Evolutionary conservation across 2,113 vertebrate genomes (phyloP).

Genomic region (Clinocottus analis): DNA sequence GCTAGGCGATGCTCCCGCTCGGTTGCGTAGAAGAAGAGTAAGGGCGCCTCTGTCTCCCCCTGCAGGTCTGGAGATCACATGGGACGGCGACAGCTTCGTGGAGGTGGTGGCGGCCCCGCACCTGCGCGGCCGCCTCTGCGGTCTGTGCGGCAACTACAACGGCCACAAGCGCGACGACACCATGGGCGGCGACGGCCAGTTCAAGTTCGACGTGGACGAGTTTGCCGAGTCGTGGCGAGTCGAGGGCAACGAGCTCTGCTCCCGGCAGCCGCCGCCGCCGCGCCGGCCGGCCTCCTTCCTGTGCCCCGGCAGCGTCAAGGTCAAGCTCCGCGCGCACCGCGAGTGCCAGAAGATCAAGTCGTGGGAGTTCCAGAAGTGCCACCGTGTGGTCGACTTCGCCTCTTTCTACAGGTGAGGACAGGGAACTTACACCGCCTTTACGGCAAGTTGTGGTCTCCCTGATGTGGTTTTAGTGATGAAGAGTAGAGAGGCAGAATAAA

Average conservation of each 20-base stretch:
- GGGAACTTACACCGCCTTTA: too few species aligned
- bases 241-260: constrained; percentile 93
- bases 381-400: constrained; percentile 90
- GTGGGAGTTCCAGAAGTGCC: constrained; percentile 96
- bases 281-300: constrained; percentile 87
- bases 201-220: constrained; percentile 97
- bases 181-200: constrained; percentile 92
- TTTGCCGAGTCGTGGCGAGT: constrained; percentile 97
- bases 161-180: constrained; percentile 95
- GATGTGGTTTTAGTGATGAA: too few species aligned
- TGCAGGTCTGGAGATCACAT: constrained; percentile 95
- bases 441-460: too few species aligned
- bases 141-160: constrained; percentile 98
- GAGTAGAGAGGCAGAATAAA: too few species aligned
- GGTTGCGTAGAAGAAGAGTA: too few species aligned
- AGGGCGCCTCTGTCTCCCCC: too few species aligned
- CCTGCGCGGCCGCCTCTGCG: constrained; percentile 93
- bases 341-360: constrained; percentile 97
- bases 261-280: constrained; percentile 77
- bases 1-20: too few species aligned
- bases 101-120: constrained; percentile 95
- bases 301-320: constrained; percentile 91
- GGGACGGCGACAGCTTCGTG: constrained; percentile 99
- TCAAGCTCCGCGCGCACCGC: constrained; percentile 93
- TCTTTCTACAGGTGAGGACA: constrained; percentile 90